phyloP scores from a whole-genome alignment of 1,140 invertebrate species.

The Medauroidea extradentata region DNA sequence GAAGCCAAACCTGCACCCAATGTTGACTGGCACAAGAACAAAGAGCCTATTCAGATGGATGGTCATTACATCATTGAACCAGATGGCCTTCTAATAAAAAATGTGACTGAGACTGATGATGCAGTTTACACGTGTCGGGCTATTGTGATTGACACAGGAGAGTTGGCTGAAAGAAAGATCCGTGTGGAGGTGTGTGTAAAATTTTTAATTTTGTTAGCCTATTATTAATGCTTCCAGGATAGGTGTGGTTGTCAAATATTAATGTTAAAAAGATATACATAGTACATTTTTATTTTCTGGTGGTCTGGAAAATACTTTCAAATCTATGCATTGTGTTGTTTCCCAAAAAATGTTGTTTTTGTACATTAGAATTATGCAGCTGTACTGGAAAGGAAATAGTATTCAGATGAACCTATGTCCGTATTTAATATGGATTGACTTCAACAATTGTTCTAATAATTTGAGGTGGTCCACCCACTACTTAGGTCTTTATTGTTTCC shows the following conservation, averaged over 20 bases:
- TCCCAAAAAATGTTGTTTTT: not conserved
- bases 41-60: conserved; percentile 52
- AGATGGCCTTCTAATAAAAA: conserved; percentile 72
- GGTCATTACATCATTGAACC: conserved; percentile 64
- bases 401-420: too few species aligned
- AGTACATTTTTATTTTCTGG: too few species aligned
- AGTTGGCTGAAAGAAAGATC: conserved; percentile 67
- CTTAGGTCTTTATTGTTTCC: too few species aligned
- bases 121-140: conserved; percentile 81
- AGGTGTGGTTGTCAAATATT: not conserved
- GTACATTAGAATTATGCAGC: too few species aligned
- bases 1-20: conserved; percentile 75
- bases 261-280: conserved; percentile 1
- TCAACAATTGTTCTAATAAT: too few species aligned
- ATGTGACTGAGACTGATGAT: conserved; percentile 74
- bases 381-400: too few species aligned
- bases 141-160: conserved; percentile 71
- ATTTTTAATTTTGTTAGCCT: not conserved
- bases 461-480: too few species aligned
- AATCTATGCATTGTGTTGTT: not conserved
- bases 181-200: conserved; percentile 62
- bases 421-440: too few species aligned
- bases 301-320: conserved; percentile 4
- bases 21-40: conserved; percentile 80
- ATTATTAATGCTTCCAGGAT: not conserved